A percentile compares a stretch with the other conserved stretches of the same genome.
phyloP scores from a whole-genome alignment of 2,888 invertebrate species.

The Rhagonycha lutea region DNA sequence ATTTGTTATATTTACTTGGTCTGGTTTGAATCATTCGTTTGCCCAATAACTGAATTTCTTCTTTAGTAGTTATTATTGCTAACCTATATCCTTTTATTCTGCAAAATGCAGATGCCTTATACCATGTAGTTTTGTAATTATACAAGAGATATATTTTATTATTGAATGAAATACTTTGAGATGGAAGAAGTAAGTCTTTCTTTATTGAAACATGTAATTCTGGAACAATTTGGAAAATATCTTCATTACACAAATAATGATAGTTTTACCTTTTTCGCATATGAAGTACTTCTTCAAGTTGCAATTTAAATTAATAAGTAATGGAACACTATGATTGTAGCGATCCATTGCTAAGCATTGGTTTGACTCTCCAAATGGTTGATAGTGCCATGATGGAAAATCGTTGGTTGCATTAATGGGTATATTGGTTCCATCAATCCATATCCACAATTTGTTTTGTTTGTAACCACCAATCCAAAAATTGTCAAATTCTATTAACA shows the following conservation, averaged over 20 bases:
- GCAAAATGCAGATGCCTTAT: conserved; percentile 9
- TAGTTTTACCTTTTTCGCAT: conserved; percentile 9
- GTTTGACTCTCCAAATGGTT: not conserved
- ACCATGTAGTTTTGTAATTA: conserved; percentile 5
- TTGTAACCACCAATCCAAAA: conserved; percentile 15
- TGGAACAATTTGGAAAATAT: not conserved
- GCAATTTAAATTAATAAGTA: conserved; percentile 10
- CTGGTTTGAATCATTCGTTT: conserved; percentile 8
- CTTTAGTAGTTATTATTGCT: not conserved
- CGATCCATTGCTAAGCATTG: conserved; percentile 11
- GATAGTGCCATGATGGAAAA: conserved; percentile 6
- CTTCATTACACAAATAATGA: not conserved
- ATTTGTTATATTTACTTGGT: not conserved
- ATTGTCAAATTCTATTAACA: conserved; percentile 3
- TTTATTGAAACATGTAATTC: not conserved
- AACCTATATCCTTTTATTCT: conserved; percentile 5
- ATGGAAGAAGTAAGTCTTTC: not conserved
- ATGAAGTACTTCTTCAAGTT: conserved; percentile 6
- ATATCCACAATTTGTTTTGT: not conserved
- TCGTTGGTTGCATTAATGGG: not conserved
- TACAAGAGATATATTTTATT: conserved; percentile 2
- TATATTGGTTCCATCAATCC: not conserved
- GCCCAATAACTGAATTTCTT: not conserved
- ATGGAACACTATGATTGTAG: not conserved
- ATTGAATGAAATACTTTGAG: not conserved